These are phyloP conservation scores for Gadus chalcogrammus DNA, from an alignment of 2,113 vertebrate genomes.

Conservation along the genomic window DNA sequence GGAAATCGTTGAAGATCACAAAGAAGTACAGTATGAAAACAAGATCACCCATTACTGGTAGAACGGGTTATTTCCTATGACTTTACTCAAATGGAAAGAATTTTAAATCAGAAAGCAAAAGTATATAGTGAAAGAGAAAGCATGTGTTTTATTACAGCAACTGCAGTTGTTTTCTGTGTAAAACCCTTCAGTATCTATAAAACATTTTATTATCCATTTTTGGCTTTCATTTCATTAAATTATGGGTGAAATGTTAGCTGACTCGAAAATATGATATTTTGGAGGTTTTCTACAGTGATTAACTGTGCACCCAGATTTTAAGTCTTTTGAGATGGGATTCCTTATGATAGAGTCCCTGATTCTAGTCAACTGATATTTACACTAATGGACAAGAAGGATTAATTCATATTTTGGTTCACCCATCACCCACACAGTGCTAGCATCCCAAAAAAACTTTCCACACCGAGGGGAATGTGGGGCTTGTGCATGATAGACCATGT, in stretches of 20 bases:
- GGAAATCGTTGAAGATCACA: neutral
- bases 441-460: neutral
- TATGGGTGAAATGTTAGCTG: too few species aligned
- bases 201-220: too few species aligned
- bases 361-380: too few species aligned
- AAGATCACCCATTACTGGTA: neutral
- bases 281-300: neutral
- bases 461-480: slow-evolving; percentile 15
- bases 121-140: too few species aligned
- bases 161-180: neutral
- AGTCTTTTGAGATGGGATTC: neutral
- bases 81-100: neutral
- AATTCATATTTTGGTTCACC: neutral
- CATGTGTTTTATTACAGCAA: too few species aligned
- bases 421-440: neutral
- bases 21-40: neutral
- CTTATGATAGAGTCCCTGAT: neutral
- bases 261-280: neutral
- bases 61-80: neutral
- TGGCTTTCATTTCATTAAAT: too few species aligned
- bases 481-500: slow-evolving; percentile 18
- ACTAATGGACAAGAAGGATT: too few species aligned
- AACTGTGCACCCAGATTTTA: neutral
- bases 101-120: too few species aligned
- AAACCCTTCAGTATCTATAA: neutral